phyloP scores from a whole-genome alignment of 2,888 invertebrate genomes.

The Alloplasta piceator region DNA sequence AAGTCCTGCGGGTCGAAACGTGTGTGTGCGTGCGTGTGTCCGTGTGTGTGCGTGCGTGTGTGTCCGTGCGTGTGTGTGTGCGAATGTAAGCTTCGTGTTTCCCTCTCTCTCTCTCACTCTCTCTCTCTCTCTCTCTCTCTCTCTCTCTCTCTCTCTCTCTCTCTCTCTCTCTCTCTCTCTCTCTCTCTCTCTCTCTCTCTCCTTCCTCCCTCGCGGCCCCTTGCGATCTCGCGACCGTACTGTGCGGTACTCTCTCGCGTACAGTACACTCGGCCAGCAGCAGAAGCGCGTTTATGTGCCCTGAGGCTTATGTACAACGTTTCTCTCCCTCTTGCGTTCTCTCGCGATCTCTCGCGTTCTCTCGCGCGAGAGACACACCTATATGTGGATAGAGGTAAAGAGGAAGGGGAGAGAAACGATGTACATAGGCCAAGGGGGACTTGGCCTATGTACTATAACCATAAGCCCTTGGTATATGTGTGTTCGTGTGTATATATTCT shows the following conservation, averaged over 20 bases:
- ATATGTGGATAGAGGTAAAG: slow-evolving; percentile 49
- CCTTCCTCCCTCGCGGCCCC: slow-evolving; percentile 55
- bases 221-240: slow-evolving; percentile 63
- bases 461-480: no score
- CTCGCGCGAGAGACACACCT: slow-evolving; percentile 64
- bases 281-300: slow-evolving; percentile 62
- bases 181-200: slow-evolving; percentile 40
- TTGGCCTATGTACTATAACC: slow-evolving; percentile 24
- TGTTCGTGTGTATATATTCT: slow-evolving; percentile 33
- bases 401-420: slow-evolving; percentile 42
- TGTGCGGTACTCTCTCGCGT: slow-evolving; percentile 57
- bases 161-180: slow-evolving; percentile 55
- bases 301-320: slow-evolving; percentile 65
- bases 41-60: slow-evolving; percentile 52
- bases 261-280: slow-evolving; percentile 50
- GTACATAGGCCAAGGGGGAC: slow-evolving; percentile 55
- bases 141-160: slow-evolving; percentile 31
- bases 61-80: slow-evolving; percentile 40
- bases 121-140: slow-evolving; percentile 41
- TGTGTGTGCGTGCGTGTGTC: slow-evolving; percentile 12
- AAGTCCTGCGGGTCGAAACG: slow-evolving; percentile 72
- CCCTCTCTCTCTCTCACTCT: slow-evolving; percentile 53
- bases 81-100: slow-evolving; percentile 57
- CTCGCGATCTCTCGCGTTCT: slow-evolving; percentile 33
- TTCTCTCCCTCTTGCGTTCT: slow-evolving; percentile 23